phyloP scores from a whole-genome alignment of 23 tunicate genomes.

The Trididemnum nubilum region DNA sequence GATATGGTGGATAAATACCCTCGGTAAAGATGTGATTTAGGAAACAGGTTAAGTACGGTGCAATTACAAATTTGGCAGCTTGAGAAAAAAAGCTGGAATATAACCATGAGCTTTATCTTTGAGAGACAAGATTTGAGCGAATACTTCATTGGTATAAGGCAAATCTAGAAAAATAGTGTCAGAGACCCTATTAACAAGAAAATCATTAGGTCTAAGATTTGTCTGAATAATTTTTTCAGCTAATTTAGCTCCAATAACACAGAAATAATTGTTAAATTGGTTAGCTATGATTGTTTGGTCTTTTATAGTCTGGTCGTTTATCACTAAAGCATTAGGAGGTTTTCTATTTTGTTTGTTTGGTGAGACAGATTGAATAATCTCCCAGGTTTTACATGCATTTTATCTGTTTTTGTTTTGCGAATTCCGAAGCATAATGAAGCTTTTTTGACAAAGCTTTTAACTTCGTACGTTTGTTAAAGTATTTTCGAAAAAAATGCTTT shows the following conservation, averaged over 20 bases:
- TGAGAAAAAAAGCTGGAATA: neutral
- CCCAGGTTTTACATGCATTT: neutral
- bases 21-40: neutral
- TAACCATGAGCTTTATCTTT: neutral
- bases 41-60: neutral
- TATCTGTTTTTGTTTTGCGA: neutral
- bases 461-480: neutral
- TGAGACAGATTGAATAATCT: neutral
- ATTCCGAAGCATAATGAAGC: neutral
- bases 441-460: neutral
- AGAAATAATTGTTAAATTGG: neutral
- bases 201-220: neutral
- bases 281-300: neutral
- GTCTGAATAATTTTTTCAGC: neutral
- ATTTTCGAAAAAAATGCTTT: neutral
- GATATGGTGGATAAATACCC: neutral
- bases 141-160: neutral
- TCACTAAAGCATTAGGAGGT: neutral
- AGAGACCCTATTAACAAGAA: neutral
- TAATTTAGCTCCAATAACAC: neutral
- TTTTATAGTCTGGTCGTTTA: neutral
- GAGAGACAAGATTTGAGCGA: neutral
- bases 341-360: neutral
- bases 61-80: neutral
- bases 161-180: neutral